Base-by-base conservation (phyloP, 2,113 vertebrate genomes). In the Ictalurus furcatus region DNA sequence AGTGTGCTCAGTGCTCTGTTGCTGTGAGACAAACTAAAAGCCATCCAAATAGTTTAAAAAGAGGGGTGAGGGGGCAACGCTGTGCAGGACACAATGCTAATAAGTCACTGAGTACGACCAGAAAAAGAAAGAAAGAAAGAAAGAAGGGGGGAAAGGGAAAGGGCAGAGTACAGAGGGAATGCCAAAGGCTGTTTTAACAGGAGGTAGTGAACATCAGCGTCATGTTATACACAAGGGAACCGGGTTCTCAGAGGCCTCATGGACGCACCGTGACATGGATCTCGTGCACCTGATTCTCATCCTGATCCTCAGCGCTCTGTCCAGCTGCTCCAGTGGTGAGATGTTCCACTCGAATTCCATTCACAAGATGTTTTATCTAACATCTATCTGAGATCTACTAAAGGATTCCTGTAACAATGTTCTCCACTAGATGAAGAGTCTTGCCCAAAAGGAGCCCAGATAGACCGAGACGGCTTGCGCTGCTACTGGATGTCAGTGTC, bases 401-500 rank as follows among this genome's bases (percentile, higher is more conserved):
- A 37, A 37, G 6, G 0, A 56, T 37, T 40, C 30, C 0, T 59
- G 23, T 71, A 19, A 54, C 34, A 2, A 71, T 86, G 40, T 52
- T 89, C 2, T 40, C 40, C 74, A 84, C 19, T 92, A 96, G 95
- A 90, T 85, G 91, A 93, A 48, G 9, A 30, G 40, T 61, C 80
- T 58, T 96, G 96, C 85, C 95, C 95, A 6, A 90, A 89, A 83
- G 94, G 94, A 25, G 91, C 91, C 25, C 92, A 12, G 89, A 90
- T 96, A 88, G 91, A 95, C 81, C 80, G 89, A 88, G 67, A 37
- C 85, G 93, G 92, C 71, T 78, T 91, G 65, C 91, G 86, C 84
- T 97, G 96, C 86, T 96, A 94, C 89, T 96, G 95, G 96, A 93
- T 96, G 28, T 92, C 94, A 67, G 90, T 88, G 21, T 52, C 37